Percentiles rank a stretch among this genome's conserved stretches.
Conservation (phyloP, 2,888 invertebrate species). For the Mythimna lalbum region DNA sequence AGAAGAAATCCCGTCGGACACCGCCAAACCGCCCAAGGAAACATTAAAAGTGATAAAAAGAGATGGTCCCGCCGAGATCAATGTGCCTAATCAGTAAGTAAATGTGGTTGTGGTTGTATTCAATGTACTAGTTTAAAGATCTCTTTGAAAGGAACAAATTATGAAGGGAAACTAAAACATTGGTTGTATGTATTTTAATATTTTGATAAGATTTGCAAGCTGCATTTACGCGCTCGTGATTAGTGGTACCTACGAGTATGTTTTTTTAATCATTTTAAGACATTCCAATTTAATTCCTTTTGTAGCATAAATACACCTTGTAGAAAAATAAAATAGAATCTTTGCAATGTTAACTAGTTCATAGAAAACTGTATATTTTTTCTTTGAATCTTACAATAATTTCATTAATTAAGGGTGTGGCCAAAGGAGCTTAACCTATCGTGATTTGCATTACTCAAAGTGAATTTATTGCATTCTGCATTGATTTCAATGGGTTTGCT, state of each 20-base stretch:
- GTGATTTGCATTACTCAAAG: constrained; percentile 12
- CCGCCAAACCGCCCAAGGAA: constrained; percentile 87
- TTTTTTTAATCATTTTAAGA: constrained; percentile 33
- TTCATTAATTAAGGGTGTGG: constrained; percentile 15
- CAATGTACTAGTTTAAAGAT: constrained; percentile 60
- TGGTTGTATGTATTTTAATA: constrained; percentile 57
- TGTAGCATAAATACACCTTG: constrained; percentile 14
- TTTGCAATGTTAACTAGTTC: constrained; percentile 19
- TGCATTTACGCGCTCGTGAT: constrained; percentile 55
- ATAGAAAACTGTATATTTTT: constrained; percentile 1
- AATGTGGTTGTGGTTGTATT: constrained; percentile 60
- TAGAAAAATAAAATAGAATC: constrained; percentile 20
- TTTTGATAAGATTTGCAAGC: constrained; percentile 44
- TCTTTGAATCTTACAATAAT: background rate
- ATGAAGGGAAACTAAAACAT: constrained; percentile 37
- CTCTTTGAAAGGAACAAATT: constrained; percentile 61
- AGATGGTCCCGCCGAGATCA: constrained; percentile 88
- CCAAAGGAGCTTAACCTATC: background rate
- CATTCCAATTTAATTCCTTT: constrained; percentile 56
- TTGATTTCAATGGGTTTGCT: background rate
- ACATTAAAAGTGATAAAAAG: constrained; percentile 91
- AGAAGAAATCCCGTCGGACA: constrained; percentile 90
- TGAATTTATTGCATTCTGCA: background rate
- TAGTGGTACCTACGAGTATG: constrained; percentile 30
- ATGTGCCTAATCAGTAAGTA: constrained; percentile 77